Evolutionary conservation across 2,888 invertebrate species (phyloP).

Genomic region (Platynereis dumerilii): DNA sequence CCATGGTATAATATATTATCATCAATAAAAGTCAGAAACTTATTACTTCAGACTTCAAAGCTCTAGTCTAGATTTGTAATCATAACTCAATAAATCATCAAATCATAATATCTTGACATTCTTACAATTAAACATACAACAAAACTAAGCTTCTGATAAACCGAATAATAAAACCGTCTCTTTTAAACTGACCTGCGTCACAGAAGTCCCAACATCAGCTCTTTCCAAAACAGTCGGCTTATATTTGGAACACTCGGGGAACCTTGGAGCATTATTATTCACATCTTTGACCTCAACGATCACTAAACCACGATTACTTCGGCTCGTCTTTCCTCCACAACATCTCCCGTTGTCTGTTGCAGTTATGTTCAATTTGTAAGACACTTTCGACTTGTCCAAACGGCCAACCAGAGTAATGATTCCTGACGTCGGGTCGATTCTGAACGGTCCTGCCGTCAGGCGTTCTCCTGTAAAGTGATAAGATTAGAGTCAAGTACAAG

Average conservation of each 20-base stretch:
- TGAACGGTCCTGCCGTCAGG: constrained; percentile 49
- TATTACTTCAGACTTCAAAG: too few species aligned
- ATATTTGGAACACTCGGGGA: constrained; percentile 91
- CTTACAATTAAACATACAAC: too few species aligned
- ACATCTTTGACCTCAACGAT: constrained; percentile 97
- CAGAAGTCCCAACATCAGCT: constrained; percentile 37
- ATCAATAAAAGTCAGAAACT: too few species aligned
- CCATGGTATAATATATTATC: too few species aligned
- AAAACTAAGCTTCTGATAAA: too few species aligned
- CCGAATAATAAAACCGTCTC: too few species aligned
- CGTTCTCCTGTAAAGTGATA: constrained; percentile 2
- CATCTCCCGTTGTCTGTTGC: constrained; percentile 98
- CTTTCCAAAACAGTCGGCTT: constrained; percentile 68
- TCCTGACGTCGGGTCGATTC: constrained; percentile 58
- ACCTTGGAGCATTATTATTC: constrained; percentile 95
- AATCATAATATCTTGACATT: too few species aligned
- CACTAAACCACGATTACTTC: constrained; percentile 92
- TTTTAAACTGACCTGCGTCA: constrained; percentile 31
- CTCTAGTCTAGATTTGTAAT: too few species aligned
- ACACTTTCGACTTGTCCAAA: constrained; percentile 46
- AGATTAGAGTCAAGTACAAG: too few species aligned
- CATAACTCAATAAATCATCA: too few species aligned
- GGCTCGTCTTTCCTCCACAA: constrained; percentile 86
- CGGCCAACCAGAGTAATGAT: constrained; percentile 51
- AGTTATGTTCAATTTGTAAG: constrained; percentile 95